Base-by-base conservation (phyloP, 1,140 invertebrate genomes). In the Campoletis sonorensis region DNA sequence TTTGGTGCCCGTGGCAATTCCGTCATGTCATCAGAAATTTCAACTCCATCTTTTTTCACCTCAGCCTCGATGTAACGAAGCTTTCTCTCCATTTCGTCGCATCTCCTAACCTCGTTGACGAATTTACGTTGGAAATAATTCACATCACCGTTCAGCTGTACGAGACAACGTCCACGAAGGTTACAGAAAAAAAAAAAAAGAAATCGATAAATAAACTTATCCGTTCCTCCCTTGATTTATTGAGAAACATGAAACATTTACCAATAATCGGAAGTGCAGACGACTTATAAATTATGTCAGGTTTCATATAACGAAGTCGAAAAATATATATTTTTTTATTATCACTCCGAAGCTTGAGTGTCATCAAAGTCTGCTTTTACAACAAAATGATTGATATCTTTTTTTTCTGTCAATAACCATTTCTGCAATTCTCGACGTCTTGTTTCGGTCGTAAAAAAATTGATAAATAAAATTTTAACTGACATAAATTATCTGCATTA, bases 1-100 rank as follows among this genome's bases (percentile, higher is more conserved):
- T 97, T 98, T 7, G 98, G 98, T 13, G 98, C 98, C 85, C 97
- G 92, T 8, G 96, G 96, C 76, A 97, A 94, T 85, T 98, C 97
- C 83, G 95, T 94, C 45, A 95, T 95, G 80, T 97, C 95, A 80
- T 98, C 96, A 4, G 96, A 93, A 82, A 99, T 96, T 8, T 92
- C 92, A 2, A 96, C 95, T 11, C 94, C 95, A 92, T 99, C 98
- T 92, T 99, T 99, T 86, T 96, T 96, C 18, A 99, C 98, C 93
- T 99, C 98, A 37, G 96, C 96, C 89, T 99, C 98, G 86, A 99
- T 95, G 91, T 98, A 99, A 0, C 97, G 95, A 61, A 98, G 94
- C 89, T 98, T 98, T 54, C 97, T 93, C 91, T 98, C 97, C 95
- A 98, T 96, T 92, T 98, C 97, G 91, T 98, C 97, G 89, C 97